Conservation (phyloP, 2,888 invertebrate species). For the Dasysyrphus albostriatus region DNA sequence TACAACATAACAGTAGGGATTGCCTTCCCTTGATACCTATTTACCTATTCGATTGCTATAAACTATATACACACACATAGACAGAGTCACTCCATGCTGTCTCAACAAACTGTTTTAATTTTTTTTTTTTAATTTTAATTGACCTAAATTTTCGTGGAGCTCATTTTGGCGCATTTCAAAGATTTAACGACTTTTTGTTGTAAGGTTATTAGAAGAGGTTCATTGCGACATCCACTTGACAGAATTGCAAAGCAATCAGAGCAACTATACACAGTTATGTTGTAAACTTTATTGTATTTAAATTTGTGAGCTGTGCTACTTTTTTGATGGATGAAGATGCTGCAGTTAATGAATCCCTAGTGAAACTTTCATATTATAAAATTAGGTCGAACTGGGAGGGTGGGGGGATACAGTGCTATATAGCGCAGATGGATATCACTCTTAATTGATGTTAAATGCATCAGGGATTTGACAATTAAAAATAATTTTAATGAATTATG, state of each 20-base stretch:
- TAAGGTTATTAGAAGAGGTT: slow-evolving; percentile 37
- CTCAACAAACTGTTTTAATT: slow-evolving; percentile 42
- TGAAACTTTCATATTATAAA: background rate
- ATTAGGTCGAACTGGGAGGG: slow-evolving; percentile 13
- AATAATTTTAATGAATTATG: slow-evolving; percentile 3
- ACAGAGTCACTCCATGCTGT: slow-evolving; percentile 17
- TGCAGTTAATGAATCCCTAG: slow-evolving; percentile 34
- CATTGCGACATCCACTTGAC: slow-evolving; percentile 48
- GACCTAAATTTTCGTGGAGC: slow-evolving; percentile 57
- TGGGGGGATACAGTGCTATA: background rate
- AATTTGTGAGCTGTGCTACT: slow-evolving; percentile 12
- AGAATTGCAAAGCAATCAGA: slow-evolving; percentile 48
- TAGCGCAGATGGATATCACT: slow-evolving; percentile 14
- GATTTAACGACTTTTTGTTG: slow-evolving; percentile 65
- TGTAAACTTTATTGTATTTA: slow-evolving; percentile 34
- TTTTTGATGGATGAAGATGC: slow-evolving; percentile 35
- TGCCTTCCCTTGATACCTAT: slow-evolving; percentile 36
- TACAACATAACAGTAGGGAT: slow-evolving; percentile 7
- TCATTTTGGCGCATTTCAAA: slow-evolving; percentile 43
- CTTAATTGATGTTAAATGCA: slow-evolving; percentile 26
- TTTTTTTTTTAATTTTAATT: no score
- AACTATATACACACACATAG: background rate
- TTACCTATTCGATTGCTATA: slow-evolving; percentile 8
- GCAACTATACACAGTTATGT: slow-evolving; percentile 21
- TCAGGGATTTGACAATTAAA: slow-evolving; percentile 11